Base-by-base conservation (phyloP, 30 jellyfish, hydroid and myxozoan species). In the Turritopsis rubra region DNA sequence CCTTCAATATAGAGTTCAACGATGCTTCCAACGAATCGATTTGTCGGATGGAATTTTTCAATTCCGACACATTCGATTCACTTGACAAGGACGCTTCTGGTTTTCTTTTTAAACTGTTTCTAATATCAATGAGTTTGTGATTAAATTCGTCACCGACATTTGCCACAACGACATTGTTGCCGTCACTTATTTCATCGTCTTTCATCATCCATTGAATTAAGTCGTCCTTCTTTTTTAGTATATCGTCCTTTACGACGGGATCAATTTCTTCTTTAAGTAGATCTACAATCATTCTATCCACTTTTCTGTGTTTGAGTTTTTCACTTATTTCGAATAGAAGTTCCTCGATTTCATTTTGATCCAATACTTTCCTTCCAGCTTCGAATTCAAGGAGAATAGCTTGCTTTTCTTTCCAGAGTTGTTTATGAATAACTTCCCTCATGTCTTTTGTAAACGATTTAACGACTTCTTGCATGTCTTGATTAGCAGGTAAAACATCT, bases 401-500 rank as follows among this genome's bases (percentile, higher is more conserved):
- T 1, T n/a, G 31, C 30, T 68, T 68, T 68, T 68, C 77, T 17
- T 27, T 23, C 28, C 9, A 8, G 23, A 68, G 77, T 27, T 68
- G 77, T 19, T 68, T 68, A 16, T 68, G 77, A 27, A 68, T 16
- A n/a, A 68, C 77, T 23, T 68, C 77, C 30, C 30, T 68, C 77
- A 68, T 68, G 0, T 68, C 77, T 23, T 68, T 23, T 68, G 77
- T 68, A 9, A 68, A 1, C 9, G 77, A 23, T 27, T 54, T 79
- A 3, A 80, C 54, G 23, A 29, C 87, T 53, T 80, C 87, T 52
- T 80, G 41, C 25, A 80, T 25, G 1, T 53, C 70, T 23, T 65
- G 31, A 27, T 54, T 66, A 25, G 25, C 79, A 3, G 60, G 60
- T 13, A 41, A 41, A 1, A 80, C 23, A 22, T 28, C 28, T 20